Base-by-base conservation (phyloP, 2,113 vertebrate genomes). In the Nyctereutes procyonoides region DNA sequence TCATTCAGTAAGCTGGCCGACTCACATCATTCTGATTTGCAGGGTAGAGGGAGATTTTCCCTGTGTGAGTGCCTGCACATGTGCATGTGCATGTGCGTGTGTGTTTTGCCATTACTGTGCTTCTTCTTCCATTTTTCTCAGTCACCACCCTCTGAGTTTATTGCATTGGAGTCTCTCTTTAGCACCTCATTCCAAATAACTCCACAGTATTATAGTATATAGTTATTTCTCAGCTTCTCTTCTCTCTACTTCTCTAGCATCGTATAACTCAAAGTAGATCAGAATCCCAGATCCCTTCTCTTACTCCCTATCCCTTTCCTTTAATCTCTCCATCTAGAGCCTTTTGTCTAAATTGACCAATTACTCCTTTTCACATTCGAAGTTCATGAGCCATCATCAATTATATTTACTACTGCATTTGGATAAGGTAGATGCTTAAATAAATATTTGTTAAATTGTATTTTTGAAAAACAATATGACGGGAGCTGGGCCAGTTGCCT, bases 301-400 rank as follows among this genome's bases (percentile, higher is more conserved):
- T 38, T 28, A 14, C 1, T 74, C 35, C 63, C 32, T 16, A 62
- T 55, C 77, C 20, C 38, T 80, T 79, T 86, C 20, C 20, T 89
- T 94, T 92, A n/a, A 82, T 80, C 81, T 85, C 88, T 65, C 69
- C 55, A 73, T 82, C 48, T 53, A 85, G 55, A 84, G 19, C 9
- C n/a, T 56, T 83, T 85, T n/a, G 22, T 76, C 56, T 88, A 82
- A 93, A 95, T 77, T 93, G 67, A 71, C 56, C 56, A 55, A 65
- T 97, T 93, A 84, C 16, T 96, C 67, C 80, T 97, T 67, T 88
- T 95, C 35, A 92, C 63, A 96, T 90, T 65, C 55, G 83, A 89
- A 92, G 53, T 93, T 89, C 90, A 48, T 48, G 77, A 77, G 81
- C 60, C 88, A 58, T 80, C 83, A 60, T 13, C 60, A 56, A 30